Evolutionary conservation across 1,140 invertebrate genomes (phyloP), one percentile per base, ranked within the genome.

Genomic region (Pectinophora gossypiella): DNA sequence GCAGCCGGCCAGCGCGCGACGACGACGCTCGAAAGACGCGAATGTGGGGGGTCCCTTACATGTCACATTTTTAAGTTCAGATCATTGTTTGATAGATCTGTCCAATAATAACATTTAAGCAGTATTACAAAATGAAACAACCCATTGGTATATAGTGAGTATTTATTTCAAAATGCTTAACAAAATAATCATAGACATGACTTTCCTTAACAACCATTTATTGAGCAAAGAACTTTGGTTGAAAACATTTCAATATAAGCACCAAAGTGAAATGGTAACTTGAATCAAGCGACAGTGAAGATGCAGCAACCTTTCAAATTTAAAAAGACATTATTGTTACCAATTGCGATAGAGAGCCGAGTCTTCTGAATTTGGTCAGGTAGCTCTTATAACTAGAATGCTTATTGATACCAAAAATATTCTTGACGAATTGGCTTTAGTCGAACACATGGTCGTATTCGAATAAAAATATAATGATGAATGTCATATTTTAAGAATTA

Each of bases 161-260:
- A 51, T 59, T 60, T 60, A 56, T 51, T 51, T 32, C 21, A 49
- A 60, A 59, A 60, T 55, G 53, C 46, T 49, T 56, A 35, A 60
- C 47, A 59, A 51, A n/a, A n/a, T n/a, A n/a, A n/a, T n/a, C n/a
- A n/a, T n/a, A n/a, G n/a, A n/a, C n/a, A n/a, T 46, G 38, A 46
- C 27, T 27, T 38, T 23, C 36, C 46, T 47, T 35, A 49, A 42
- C 38, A 56, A 51, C 48, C 35, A 20, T 36, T 48, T 32, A 21
- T 60, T 60, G 58, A 60, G 58, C 58, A 60, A 56, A 19, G 46
- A 51, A 23, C 53, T 60, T 60, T 56, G 53, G 58, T 55, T 48
- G 49, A 56, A 46, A 52, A 51, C 45, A 55, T 27, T 40, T 18
- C 27, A 44, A 44, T 19, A 51, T 18, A 44, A 52, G 42, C 50